phyloP scores from a whole-genome alignment of 1,140 invertebrate genomes.

The Drosophila busckii region DNA sequence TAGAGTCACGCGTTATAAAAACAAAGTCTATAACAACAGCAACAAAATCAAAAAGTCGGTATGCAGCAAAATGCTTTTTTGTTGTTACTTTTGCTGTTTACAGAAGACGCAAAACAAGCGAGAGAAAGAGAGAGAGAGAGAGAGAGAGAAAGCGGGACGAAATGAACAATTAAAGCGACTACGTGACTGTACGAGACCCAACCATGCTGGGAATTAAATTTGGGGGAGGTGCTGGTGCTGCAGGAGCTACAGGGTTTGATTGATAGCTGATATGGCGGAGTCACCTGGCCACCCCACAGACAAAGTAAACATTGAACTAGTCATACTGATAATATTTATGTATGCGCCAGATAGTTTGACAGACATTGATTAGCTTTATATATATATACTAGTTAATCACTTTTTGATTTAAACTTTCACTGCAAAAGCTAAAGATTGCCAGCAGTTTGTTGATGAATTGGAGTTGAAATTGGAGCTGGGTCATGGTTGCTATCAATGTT shows the following conservation, averaged over 20 bases:
- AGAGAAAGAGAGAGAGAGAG: background rate
- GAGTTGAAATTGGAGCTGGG: conserved; percentile 30
- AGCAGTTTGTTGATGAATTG: no score
- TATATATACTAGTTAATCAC: conserved; percentile 33
- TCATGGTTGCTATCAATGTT: conserved; percentile 56
- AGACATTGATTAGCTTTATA: background rate
- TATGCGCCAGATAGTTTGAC: background rate
- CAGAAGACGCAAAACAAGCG: background rate
- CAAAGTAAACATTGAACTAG: conserved; percentile 5
- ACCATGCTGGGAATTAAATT: conserved; percentile 22
- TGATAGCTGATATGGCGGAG: conserved; percentile 48
- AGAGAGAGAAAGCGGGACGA: background rate
- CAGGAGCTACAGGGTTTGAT: conserved; percentile 39
- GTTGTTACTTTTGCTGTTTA: conserved; percentile 50
- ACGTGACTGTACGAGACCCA: conserved; percentile 69
- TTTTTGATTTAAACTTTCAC: conserved; percentile 43
- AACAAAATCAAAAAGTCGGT: conserved; percentile 58
- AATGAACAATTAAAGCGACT: conserved; percentile 23
- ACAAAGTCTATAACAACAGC: no score
- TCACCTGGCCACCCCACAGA: conserved; percentile 13
- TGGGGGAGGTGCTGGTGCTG: conserved; percentile 3
- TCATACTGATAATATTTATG: background rate
- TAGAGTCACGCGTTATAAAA: conserved; percentile 65
- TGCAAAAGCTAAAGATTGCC: conserved; percentile 26
- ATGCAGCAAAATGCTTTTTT: conserved; percentile 59